Conservation (phyloP, 1,140 invertebrate genomes). For the Sycophaga agraensis region DNA sequence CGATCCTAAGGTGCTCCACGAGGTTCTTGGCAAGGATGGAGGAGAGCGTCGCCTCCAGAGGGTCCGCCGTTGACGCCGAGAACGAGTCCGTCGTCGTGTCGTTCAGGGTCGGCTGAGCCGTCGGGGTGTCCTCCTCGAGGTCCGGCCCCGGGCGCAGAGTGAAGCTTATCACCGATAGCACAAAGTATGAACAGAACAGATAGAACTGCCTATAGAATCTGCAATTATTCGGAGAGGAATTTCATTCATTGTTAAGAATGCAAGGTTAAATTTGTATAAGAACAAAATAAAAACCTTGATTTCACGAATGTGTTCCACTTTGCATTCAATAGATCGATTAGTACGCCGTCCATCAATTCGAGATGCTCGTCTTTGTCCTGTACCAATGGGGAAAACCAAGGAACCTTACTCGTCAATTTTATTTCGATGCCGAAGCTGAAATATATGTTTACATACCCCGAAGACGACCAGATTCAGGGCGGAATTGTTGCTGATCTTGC, state of each 20-base stretch:
- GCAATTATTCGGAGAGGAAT: conserved; percentile 21
- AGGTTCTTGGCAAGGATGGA: conserved; percentile 38
- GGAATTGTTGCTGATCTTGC: conserved; percentile 90
- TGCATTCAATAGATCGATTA: conserved; percentile 91
- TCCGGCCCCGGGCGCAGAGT: conserved; percentile 79
- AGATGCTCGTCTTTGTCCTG: conserved; percentile 93
- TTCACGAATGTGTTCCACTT: conserved; percentile 99
- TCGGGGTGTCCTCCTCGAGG: background rate
- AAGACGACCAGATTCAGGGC: conserved; percentile 98
- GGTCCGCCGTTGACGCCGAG: background rate
- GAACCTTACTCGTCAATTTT: too few relatives aligned
- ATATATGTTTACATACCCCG: conserved; percentile 68
- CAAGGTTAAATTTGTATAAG: too few relatives aligned
- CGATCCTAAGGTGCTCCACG: conserved; percentile 33
- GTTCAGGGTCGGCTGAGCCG: background rate
- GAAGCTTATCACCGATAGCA: conserved; percentile 84
- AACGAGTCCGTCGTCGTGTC: background rate
- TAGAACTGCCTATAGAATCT: conserved; percentile 93
- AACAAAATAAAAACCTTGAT: conserved; percentile 61
- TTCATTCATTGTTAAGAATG: too few relatives aligned
- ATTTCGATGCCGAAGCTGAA: background rate
- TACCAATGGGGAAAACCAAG: conserved; percentile 31
- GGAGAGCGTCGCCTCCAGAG: conserved; percentile 5
- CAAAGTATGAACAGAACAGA: conserved; percentile 85
- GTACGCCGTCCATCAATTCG: conserved; percentile 91